Evolutionary conservation across 2,113 vertebrate species (phyloP).

Genomic region (Hirundichthys speculiger): DNA sequence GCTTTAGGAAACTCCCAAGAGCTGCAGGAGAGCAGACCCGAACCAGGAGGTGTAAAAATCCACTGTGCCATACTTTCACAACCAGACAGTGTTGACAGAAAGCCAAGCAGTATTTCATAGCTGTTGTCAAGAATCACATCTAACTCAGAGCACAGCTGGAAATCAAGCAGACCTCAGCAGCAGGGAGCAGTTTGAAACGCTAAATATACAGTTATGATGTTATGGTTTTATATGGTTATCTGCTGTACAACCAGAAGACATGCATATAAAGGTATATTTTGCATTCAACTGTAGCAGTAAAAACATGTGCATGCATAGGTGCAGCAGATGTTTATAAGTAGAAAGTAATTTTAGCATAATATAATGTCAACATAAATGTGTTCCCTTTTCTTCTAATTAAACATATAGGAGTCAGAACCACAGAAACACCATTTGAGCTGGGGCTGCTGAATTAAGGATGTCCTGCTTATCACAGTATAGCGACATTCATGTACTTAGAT

Average conservation of each 20-base stretch:
- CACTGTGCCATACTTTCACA: conserved; percentile 22
- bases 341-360: too few relatives aligned
- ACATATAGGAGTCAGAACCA: too few relatives aligned
- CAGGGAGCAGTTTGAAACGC: neutral
- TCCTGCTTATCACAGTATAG: too few relatives aligned
- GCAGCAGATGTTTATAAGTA: too few relatives aligned
- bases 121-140: conserved; percentile 23
- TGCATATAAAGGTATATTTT: neutral
- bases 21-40: conserved; percentile 6
- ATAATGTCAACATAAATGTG: too few relatives aligned
- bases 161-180: conserved; percentile 11
- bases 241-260: neutral
- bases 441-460: too few relatives aligned
- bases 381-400: too few relatives aligned
- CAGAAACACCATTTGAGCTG: too few relatives aligned
- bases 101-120: conserved; percentile 16
- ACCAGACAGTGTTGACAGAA: neutral
- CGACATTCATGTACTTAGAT: too few relatives aligned
- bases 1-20: conserved; percentile 27
- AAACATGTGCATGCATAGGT: too few relatives aligned
- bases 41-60: conserved; percentile 18
- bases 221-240: neutral
- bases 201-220: neutral
- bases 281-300: neutral
- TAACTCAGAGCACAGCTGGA: conserved; percentile 10